Evolutionary conservation across 2,888 invertebrate genomes (phyloP), one percentile per base, ranked within the genome.

Genomic region (Dione juno): DNA sequence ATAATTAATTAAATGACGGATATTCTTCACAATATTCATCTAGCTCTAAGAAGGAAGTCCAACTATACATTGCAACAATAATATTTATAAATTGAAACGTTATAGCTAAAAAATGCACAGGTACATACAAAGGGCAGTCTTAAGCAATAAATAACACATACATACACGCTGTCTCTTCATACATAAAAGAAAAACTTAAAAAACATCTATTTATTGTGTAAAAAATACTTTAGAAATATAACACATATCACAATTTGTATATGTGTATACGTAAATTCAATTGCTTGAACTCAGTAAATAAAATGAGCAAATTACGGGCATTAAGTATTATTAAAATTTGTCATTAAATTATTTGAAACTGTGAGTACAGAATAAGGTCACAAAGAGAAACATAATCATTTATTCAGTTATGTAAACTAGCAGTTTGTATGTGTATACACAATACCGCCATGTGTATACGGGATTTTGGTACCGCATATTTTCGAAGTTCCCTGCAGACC

Each of bases 41-140:
- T 19, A 8, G 53, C 13, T 37, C n/a, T 35, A 28, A 53, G 28
- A 14, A 50, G 35, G 16, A 61, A 28, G 28, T 61, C 19, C 28
- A 41, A 50, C 57, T 45, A 72, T 58, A 54, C 19, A n/a, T 63
- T 1, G 63, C 19, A 35, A 45, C 48, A 35, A 63, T 63, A 37
- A 48, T 50, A 43, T 16, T 41, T 59, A 16, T 43, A n/a, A n/a
- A n/a, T n/a, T n/a, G n/a, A n/a, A n/a, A n/a, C n/a, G n/a, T n/a
- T n/a, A n/a, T n/a, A n/a, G n/a, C n/a, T n/a, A n/a, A n/a, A n/a
- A n/a, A n/a, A n/a, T n/a, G n/a, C n/a, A n/a, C n/a, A n/a, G n/a
- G n/a, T n/a, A n/a, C n/a, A n/a, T n/a, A n/a, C n/a, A 13, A 37
- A 40, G 58, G 9, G 8, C 40, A 1, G 19, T 19, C 37, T n/a